Evolutionary conservation across 53 echinoderm and acorn worm genomes (phyloP).

Genomic region (Crossaster papposus): DNA sequence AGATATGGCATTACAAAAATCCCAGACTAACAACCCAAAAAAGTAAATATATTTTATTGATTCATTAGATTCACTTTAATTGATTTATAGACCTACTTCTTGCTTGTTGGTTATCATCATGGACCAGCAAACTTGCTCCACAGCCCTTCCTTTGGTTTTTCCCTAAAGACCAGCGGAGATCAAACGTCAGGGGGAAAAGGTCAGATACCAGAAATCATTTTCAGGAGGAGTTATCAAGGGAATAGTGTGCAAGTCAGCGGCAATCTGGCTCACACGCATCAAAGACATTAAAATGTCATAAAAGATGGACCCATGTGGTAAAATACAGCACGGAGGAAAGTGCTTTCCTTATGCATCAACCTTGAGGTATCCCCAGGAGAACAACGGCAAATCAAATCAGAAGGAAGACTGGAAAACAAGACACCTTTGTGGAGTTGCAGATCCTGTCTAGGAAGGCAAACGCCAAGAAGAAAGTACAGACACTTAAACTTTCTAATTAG

Average conservation of each 20-base stretch:
- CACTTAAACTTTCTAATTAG: neutral
- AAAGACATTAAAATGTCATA: constrained; percentile 61
- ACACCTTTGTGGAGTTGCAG: constrained; percentile 31
- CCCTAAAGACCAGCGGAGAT: neutral
- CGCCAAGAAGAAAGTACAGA: neutral
- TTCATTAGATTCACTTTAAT: too few relatives aligned
- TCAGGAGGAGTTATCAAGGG: constrained; percentile 15
- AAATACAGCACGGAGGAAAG: constrained; percentile 33
- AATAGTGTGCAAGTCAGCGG: neutral
- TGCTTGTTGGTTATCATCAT: neutral
- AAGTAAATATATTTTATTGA: too few relatives aligned
- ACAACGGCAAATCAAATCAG: constrained; percentile 43
- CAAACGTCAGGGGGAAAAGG: constrained; percentile 34
- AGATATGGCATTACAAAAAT: neutral
- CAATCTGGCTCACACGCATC: constrained; percentile 3
- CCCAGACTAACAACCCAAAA: neutral
- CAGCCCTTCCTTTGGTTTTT: neutral
- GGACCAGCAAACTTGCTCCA: neutral
- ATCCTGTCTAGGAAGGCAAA: neutral
- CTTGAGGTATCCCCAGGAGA: constrained; percentile 50
- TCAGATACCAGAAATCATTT: constrained; percentile 48
- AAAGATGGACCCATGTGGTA: constrained; percentile 55
- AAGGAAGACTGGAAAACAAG: constrained; percentile 40
- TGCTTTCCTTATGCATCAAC: constrained; percentile 42
- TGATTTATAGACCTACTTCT: neutral